Evolutionary conservation across 1,140 invertebrate species (phyloP).

Genomic region (Calosoma granatense): DNA sequence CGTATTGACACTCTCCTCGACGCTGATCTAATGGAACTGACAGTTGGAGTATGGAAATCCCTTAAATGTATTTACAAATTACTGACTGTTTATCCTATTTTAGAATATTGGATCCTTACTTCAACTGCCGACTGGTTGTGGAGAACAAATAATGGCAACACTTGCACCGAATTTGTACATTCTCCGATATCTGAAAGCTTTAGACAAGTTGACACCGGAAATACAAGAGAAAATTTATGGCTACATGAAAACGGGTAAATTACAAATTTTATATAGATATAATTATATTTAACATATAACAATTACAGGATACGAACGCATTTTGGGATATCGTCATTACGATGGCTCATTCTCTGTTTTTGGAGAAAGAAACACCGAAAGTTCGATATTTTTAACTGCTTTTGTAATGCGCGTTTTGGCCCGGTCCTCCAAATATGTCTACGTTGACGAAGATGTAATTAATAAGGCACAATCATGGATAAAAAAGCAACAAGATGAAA

Average conservation of each 20-base stretch:
- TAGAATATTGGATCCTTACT: constrained; percentile 46
- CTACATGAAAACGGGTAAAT: constrained; percentile 56
- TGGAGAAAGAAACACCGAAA: constrained; percentile 38
- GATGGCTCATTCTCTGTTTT: constrained; percentile 75
- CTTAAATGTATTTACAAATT: constrained; percentile 12
- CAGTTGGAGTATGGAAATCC: constrained; percentile 33
- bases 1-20: constrained; percentile 35
- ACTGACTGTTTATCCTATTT: too few relatives aligned
- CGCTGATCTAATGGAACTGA: constrained; percentile 48
- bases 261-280: constrained; percentile 12
- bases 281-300: constrained; percentile 8
- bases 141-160: constrained; percentile 71
- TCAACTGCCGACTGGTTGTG: constrained; percentile 51
- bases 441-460: constrained; percentile 57
- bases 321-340: constrained; percentile 55
- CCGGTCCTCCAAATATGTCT: constrained; percentile 50
- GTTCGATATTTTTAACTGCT: constrained; percentile 71
- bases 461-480: constrained; percentile 58
- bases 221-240: constrained; percentile 45
- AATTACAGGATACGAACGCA: constrained; percentile 55
- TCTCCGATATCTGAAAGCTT: constrained; percentile 51
- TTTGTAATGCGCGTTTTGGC: constrained; percentile 66
- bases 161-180: constrained; percentile 66
- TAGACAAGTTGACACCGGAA: constrained; percentile 33
- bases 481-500: constrained; percentile 50